Evolutionary conservation across 2,113 vertebrate species (phyloP).

Genomic region (Blennius ocellaris): DNA sequence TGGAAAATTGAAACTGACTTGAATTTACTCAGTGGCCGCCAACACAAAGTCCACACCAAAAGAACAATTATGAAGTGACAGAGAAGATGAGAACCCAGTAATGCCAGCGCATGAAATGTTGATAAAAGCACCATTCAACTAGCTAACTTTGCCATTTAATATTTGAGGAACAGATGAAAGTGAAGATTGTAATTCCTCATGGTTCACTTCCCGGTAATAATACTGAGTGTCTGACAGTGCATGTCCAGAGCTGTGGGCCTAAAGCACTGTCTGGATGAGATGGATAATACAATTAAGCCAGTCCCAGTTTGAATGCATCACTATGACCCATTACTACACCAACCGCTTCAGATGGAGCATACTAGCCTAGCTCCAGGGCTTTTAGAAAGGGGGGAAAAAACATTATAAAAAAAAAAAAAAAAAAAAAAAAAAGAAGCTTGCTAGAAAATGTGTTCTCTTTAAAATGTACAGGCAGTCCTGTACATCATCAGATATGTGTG

Average conservation of each 20-base stretch:
- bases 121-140: slow-evolving; percentile 36
- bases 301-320: slow-evolving; percentile 81
- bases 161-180: slow-evolving; percentile 61
- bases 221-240: slow-evolving; percentile 67
- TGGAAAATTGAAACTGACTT: slow-evolving; percentile 71
- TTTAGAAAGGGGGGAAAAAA: slow-evolving; percentile 70
- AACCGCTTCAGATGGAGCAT: slow-evolving; percentile 80
- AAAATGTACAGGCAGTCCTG: slow-evolving; percentile 80
- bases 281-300: slow-evolving; percentile 85
- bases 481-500: slow-evolving; percentile 82
- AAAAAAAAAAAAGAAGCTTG: too few relatives aligned
- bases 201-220: slow-evolving; percentile 60
- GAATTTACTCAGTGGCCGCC: slow-evolving; percentile 61
- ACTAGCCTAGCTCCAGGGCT: slow-evolving; percentile 75
- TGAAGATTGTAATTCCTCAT: slow-evolving; percentile 55
- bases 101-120: slow-evolving; percentile 12
- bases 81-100: slow-evolving; percentile 20
- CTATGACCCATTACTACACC: slow-evolving; percentile 82
- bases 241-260: slow-evolving; percentile 76
- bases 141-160: slow-evolving; percentile 41
- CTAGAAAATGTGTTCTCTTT: slow-evolving; percentile 82
- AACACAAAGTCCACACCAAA: slow-evolving; percentile 35
- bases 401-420: slow-evolving; percentile 68
- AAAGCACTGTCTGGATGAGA: slow-evolving; percentile 81
- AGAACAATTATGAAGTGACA: slow-evolving; percentile 6